A percentile compares a stretch with the other conserved stretches of the same genome.
Conservation (phyloP, 2,888 invertebrate species). For the Lycophotia porphyrea region DNA sequence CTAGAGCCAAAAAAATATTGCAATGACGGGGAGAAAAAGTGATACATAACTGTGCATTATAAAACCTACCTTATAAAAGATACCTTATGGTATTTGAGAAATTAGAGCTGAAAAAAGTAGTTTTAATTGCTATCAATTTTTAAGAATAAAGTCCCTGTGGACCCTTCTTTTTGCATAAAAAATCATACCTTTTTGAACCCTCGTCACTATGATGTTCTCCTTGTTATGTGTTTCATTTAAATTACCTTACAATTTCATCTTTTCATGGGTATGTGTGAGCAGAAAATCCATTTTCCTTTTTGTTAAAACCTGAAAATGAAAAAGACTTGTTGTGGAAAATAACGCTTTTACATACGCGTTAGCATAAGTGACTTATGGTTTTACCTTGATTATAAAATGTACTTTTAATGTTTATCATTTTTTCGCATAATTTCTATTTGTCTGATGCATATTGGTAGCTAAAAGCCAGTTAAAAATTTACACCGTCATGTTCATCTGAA, state of each 20-base stretch:
- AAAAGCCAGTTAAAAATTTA: too few species aligned
- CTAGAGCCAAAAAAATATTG: too few species aligned
- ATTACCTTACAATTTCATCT: slow-evolving; percentile 11
- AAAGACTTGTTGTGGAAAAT: neutral
- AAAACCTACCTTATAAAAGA: too few species aligned
- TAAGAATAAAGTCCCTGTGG: too few species aligned
- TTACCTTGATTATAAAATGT: neutral
- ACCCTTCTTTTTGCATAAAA: too few species aligned
- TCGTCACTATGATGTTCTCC: neutral
- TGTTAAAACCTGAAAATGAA: neutral
- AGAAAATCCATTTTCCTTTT: neutral
- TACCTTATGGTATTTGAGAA: too few species aligned
- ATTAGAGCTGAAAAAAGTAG: too few species aligned
- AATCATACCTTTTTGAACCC: slow-evolving; percentile 5
- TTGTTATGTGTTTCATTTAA: neutral
- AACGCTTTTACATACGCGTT: neutral
- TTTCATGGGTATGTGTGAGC: neutral
- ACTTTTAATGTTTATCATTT: neutral
- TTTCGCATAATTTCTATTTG: neutral
- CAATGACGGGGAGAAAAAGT: too few species aligned
- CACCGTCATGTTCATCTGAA: too few species aligned
- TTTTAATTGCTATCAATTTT: too few species aligned
- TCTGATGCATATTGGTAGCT: neutral
- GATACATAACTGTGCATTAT: too few species aligned
- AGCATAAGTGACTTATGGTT: neutral